Conservation (phyloP, 1,140 invertebrate genomes). For the Alviniconcha marisindica region DNA sequence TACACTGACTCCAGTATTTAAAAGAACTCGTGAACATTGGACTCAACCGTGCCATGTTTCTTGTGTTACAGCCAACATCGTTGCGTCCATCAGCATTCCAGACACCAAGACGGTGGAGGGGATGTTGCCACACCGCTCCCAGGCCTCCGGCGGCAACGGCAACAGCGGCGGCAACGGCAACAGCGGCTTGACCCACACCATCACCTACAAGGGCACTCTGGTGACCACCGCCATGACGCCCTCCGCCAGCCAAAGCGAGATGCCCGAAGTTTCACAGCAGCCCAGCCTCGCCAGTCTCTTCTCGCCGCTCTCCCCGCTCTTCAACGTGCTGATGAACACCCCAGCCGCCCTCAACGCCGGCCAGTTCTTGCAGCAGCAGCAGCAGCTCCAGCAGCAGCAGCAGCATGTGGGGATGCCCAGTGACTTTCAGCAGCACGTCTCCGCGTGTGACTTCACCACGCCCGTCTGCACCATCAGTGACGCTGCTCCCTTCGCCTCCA, state of each 20-base stretch:
- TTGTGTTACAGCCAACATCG: conserved; percentile 64
- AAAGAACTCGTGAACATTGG: no score
- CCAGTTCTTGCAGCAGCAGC: conserved; percentile 41
- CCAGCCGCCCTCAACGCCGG: conserved; percentile 57
- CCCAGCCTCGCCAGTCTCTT: conserved; percentile 58
- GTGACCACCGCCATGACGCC: conserved; percentile 68
- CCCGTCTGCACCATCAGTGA: conserved; percentile 36
- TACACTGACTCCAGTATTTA: no score
- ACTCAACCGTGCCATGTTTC: conserved; percentile 35
- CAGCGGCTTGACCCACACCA: conserved; percentile 64
- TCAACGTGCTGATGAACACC: conserved; percentile 63
- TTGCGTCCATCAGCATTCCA: conserved; percentile 69
- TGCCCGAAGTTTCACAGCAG: conserved; percentile 31
- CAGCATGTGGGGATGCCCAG: conserved; percentile 3
- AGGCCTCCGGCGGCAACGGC: conserved; percentile 10
- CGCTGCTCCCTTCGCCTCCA: conserved; percentile 36
- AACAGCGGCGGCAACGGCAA: conserved; percentile 41
- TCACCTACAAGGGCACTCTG: conserved; percentile 75
- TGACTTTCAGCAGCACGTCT: not conserved
- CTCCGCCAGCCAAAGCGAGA: conserved; percentile 56
- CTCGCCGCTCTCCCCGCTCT: conserved; percentile 67
- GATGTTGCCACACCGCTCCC: conserved; percentile 52
- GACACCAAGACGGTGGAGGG: conserved; percentile 60
- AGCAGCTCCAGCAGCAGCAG: conserved; percentile 36
- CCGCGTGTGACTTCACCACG: conserved; percentile 14